These are phyloP conservation scores for Netta rufina DNA, from an alignment of 2,797 vertebrate species.

Conservation along the genomic window DNA sequence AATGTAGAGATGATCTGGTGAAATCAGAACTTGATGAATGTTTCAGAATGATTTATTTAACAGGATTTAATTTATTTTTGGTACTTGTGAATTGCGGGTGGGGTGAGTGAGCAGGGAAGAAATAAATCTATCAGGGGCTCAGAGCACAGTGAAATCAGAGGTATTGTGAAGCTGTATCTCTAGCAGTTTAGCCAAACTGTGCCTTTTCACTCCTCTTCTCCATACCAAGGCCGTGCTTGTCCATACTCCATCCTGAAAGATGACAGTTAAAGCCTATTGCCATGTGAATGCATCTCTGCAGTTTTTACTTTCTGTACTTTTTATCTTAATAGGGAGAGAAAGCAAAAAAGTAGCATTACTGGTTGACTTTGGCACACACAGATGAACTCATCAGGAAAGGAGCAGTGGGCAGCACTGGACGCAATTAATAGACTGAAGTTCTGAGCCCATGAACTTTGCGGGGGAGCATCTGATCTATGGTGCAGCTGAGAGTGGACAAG, in stretches of 20 bases:
- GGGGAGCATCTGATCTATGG: background rate
- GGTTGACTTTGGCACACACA: background rate
- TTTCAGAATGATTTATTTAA: background rate
- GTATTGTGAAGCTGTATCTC: background rate
- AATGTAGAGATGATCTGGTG: background rate
- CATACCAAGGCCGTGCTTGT: background rate
- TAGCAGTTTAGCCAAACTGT: background rate
- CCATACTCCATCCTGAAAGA: accelerated
- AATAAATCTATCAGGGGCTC: background rate
- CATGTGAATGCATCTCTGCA: background rate
- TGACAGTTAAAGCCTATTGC: background rate
- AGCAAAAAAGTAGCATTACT: background rate
- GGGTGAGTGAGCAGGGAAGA: background rate
- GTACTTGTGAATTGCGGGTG: background rate
- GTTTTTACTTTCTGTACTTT: background rate
- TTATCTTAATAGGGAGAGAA: background rate
- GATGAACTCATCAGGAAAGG: background rate
- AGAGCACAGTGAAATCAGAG: background rate
- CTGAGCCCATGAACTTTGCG: background rate
- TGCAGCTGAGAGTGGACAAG: background rate
- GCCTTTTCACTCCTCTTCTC: background rate
- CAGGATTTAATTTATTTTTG: accelerated
- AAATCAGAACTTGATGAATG: background rate
- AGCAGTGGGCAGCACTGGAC: background rate
- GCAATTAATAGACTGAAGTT: background rate